Base-by-base conservation (phyloP, 2,797 vertebrate genomes). In the Hippoglossus hippoglossus region DNA sequence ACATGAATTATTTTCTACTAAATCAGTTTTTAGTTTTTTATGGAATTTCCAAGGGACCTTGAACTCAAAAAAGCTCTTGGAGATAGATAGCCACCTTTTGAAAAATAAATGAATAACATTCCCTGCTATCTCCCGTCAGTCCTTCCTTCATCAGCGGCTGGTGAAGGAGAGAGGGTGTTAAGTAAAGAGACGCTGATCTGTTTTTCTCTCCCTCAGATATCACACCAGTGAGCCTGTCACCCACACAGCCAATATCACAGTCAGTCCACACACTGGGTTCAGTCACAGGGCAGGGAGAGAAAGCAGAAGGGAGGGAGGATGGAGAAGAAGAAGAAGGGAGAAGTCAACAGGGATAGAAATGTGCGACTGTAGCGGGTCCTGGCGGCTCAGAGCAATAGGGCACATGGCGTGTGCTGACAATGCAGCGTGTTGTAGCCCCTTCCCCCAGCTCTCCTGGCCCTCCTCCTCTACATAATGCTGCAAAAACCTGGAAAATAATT, bases 231-330 rank as follows among this genome's bases (percentile, higher is more conserved):
- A 83, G 85, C 83, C 82, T 82, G 87, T 91, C 89, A 89, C 90
- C 90, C 87, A 90, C 87, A 87, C 87, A 88, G 78, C 83, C 89
- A 90, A 92, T 89, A 90, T 88, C 89, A 90, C 83, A 91, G 89
- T 86, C 84, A 75, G 83, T 85, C 84, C 89, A 81, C 85, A 89
- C 64, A 67, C 63, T 18, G 79, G 85, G 90, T 92, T 93, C 91
- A 93, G 83, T 75, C 83, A 55, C 84, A 77, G 91, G 92, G 80
- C 83, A 88, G 59, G 19, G 61, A 78, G 73, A 67, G 67, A 62
- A 63, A 56, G 56, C 49, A 39, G 67, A n/a, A 62, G 73, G 73
- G 72, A 77, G 76, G 63, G 71, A 79, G 72, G 77, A 64, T 18
- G 67, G n/a, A 66, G 63, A 65, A 63, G 70, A 75, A 22, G 77